A percentile compares a stretch with the other conserved stretches of the same genome.
Conservation (phyloP, 1,140 invertebrate genomes). For the Zaprionus kolodkinae region DNA sequence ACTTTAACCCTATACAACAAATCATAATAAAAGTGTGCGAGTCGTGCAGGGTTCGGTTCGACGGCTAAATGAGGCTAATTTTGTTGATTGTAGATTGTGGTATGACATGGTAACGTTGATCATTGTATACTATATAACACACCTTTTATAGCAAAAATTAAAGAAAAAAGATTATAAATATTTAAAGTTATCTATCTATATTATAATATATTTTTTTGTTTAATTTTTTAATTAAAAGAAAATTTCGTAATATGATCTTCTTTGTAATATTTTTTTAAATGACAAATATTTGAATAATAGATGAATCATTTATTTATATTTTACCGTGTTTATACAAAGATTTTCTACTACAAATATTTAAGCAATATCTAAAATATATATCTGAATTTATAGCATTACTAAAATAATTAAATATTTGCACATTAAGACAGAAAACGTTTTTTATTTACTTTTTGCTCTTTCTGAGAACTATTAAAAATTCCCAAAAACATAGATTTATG, state of each 20-base stretch:
- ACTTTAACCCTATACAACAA: neutral
- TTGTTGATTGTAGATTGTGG: neutral
- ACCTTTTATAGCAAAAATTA: too few species aligned
- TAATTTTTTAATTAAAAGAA: too few species aligned
- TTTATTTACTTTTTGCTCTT: neutral
- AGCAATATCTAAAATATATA: neutral
- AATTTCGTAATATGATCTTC: neutral
- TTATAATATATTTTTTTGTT: too few species aligned
- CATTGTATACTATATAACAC: too few species aligned
- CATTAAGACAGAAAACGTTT: neutral
- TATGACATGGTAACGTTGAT: too few species aligned
- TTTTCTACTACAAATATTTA: too few species aligned
- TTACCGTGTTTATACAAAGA: too few species aligned
- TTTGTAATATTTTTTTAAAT: too few species aligned
- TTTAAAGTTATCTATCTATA: neutral
- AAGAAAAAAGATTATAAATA: neutral
- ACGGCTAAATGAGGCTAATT: constrained; percentile 25
- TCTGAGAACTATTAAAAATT: neutral
- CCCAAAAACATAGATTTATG: constrained; percentile 51
- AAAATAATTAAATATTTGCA: neutral
- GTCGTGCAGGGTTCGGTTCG: constrained; percentile 4
- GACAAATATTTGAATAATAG: neutral
- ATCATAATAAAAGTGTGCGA: neutral
- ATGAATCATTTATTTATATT: too few species aligned
- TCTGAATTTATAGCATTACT: neutral